Percentiles rank a stretch among this genome's conserved stretches.
Conservation (phyloP, 2,888 invertebrate species). For the Macrosoma leucophasiata region DNA sequence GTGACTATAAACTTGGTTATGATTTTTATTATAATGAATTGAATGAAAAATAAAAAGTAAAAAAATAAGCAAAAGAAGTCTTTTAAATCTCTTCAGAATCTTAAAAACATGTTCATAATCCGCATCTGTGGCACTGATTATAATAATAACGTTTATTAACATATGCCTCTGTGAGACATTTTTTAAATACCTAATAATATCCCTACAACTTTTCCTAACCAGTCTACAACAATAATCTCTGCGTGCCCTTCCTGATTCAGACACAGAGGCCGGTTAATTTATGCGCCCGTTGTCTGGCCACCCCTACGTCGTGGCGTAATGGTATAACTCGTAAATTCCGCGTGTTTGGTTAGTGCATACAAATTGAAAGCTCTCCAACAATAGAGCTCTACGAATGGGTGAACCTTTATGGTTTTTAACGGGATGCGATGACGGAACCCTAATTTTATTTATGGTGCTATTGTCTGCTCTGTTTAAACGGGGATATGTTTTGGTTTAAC, state of each 20-base stretch:
- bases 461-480: too few relatives aligned
- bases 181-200: neutral
- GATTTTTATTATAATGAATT: too few relatives aligned
- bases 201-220: too few relatives aligned
- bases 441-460: conserved; percentile 63
- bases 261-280: conserved; percentile 50
- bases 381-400: too few relatives aligned
- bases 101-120: too few relatives aligned
- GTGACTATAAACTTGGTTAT: too few relatives aligned
- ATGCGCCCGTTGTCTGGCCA: conserved; percentile 53
- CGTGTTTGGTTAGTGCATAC: conserved; percentile 38
- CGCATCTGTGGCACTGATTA: too few relatives aligned
- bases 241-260: conserved; percentile 41
- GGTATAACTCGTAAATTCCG: conserved; percentile 40
- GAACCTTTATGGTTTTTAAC: conserved; percentile 31
- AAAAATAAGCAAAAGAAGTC: too few relatives aligned
- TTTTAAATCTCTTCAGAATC: too few relatives aligned
- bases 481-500: conserved; percentile 38
- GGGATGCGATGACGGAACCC: conserved; percentile 42
- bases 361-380: conserved; percentile 57
- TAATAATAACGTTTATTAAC: too few relatives aligned
- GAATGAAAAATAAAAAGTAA: too few relatives aligned
- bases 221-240: conserved; percentile 34
- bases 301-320: conserved; percentile 34
- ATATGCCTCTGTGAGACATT: too few relatives aligned